Evolutionary conservation across 2,113 vertebrate species (phyloP), one percentile per base, ranked within the genome.

Genomic region (Notarius lentiginosus): DNA sequence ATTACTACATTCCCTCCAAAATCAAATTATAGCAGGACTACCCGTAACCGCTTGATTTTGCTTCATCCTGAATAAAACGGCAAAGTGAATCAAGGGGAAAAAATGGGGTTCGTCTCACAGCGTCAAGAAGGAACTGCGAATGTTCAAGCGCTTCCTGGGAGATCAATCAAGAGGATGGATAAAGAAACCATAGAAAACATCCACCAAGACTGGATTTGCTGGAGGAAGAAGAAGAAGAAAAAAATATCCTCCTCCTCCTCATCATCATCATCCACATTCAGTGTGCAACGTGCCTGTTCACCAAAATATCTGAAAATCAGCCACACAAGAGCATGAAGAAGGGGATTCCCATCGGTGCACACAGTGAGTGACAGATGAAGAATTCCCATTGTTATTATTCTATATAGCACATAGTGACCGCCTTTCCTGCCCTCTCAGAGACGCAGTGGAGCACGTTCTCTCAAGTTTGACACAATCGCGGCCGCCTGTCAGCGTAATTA

Each of bases 401-500:
- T 34, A 88, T 56, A 84, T 65, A 84, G 84, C 70, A 80, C 60
- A 65, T 83, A 88, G 79, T 86, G 84, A 88, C 87, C 87, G 89
- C 87, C 87, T 88, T 80, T 76, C 17, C 73, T 84, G 80, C 80
- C 58, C 86, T 88, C 65, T n/a, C 83, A 84, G 63, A 88, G 84
- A 86, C 81, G 82, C 84, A 75, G 80, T 20, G 58, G 83, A 86
- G 87, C 49, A 72, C 81, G 85, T 89, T 89, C 82, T 53, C 87
- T 90, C 89, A 90, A 91, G 92, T 88, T 83, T 66, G 92, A 92
- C 89, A 84, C 82, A 55, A 87, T 91, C 92, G 91, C 91, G 87
- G 90, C 92, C 92, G 91, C 93, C 93, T 93, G 94, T 94, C 94
- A 91, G 91, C 90, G 88, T 93, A 93, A 93, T 93, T 92, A 93